A percentile compares a stretch with the other conserved stretches of the same genome.
These are phyloP conservation scores for Psococerastis gibbosa DNA, from an alignment of 2,888 invertebrate species.

Conservation along the genomic window DNA sequence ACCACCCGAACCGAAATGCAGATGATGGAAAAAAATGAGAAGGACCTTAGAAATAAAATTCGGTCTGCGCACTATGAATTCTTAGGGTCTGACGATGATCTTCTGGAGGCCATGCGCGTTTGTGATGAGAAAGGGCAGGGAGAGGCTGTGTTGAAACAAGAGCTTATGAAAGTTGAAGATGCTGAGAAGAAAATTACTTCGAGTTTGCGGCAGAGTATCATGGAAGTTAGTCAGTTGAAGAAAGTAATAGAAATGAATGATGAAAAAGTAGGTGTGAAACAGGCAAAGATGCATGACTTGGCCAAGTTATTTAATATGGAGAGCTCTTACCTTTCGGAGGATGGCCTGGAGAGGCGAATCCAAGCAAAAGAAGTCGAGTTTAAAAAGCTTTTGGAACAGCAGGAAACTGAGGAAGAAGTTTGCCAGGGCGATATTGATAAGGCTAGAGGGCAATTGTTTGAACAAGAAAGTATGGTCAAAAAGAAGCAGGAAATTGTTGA, in stretches of 20 bases:
- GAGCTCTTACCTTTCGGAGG: not conserved
- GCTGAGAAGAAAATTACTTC: not conserved
- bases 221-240: not conserved
- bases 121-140: not conserved
- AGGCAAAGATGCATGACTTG: not conserved
- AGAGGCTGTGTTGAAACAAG: not conserved
- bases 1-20: conserved; percentile 14
- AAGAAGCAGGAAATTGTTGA: conserved; percentile 37
- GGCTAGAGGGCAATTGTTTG: conserved; percentile 33
- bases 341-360: not conserved
- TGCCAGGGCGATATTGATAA: conserved; percentile 36
- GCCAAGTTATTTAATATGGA: not conserved
- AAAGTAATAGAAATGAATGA: not conserved
- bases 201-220: not conserved
- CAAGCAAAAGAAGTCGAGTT: not conserved
- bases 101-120: not conserved
- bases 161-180: not conserved
- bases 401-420: conserved; percentile 30
- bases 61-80: not conserved
- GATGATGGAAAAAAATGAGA: conserved; percentile 22
- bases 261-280: not conserved
- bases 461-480: conserved; percentile 43
- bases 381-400: conserved; percentile 16
- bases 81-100: not conserved
- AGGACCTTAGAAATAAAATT: conserved; percentile 18